A percentile compares a stretch with the other conserved stretches of the same genome.
phyloP scores from a whole-genome alignment of 2,888 invertebrate genomes.

The Lypha dubia region DNA sequence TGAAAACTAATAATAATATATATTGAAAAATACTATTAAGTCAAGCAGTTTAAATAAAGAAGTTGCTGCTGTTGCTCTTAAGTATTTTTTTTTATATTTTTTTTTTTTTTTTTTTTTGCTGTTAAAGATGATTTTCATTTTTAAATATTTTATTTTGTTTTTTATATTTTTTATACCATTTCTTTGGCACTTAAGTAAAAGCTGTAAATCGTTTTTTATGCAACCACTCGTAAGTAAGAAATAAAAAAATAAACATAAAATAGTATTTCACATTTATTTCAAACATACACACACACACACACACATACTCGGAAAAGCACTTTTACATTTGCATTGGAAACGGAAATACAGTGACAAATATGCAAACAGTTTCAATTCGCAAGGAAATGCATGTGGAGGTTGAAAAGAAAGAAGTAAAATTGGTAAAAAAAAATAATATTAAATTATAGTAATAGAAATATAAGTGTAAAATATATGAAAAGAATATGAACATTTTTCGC shows the following conservation, averaged over 20 bases:
- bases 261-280: constrained; percentile 9
- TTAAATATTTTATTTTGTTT: not conserved
- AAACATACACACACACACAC: constrained; percentile 11
- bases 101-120: not conserved
- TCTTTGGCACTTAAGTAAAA: constrained; percentile 25
- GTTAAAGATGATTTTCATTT: not conserved
- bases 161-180: not conserved
- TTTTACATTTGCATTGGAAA: constrained; percentile 38
- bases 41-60: constrained; percentile 8
- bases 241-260: constrained; percentile 23
- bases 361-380: constrained; percentile 52
- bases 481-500: not conserved
- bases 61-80: not conserved
- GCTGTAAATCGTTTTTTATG: constrained; percentile 33
- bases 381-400: constrained; percentile 42
- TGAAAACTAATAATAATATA: not conserved
- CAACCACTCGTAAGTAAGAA: constrained; percentile 7
- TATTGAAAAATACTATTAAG: not conserved
- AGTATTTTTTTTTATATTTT: not conserved
- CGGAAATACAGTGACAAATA: constrained; percentile 66
- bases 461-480: constrained; percentile 21
- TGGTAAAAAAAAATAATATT: constrained; percentile 12
- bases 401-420: not conserved
- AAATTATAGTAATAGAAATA: constrained; percentile 55
- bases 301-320: not conserved